Evolutionary conservation across 53 echinoderm and acorn worm genomes (phyloP).

Genomic region (Glandiceps talaboti): DNA sequence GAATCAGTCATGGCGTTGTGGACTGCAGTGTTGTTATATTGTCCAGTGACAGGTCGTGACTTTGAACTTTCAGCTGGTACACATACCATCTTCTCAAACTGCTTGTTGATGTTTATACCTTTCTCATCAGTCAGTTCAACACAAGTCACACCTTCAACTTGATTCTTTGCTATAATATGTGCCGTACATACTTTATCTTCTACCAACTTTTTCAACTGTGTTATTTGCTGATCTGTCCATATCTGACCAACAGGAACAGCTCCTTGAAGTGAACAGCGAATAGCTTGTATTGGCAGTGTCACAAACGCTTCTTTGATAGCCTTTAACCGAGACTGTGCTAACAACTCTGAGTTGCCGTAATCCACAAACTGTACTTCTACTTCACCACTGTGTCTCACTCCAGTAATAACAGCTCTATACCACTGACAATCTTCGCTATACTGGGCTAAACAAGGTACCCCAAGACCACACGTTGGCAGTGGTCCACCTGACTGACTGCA

Average conservation of each 20-base stretch:
- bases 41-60: neutral
- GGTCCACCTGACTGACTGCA: constrained; percentile 22
- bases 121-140: neutral
- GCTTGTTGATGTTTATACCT: neutral
- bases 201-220: neutral
- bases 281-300: constrained; percentile 58
- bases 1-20: too few relatives aligned
- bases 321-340: constrained; percentile 31
- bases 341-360: constrained; percentile 76
- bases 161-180: neutral
- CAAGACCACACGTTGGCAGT: neutral
- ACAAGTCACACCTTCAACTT: neutral
- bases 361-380: constrained; percentile 72
- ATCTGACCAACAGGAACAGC: constrained; percentile 17
- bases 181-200: neutral
- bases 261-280: constrained; percentile 56
- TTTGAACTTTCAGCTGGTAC: neutral
- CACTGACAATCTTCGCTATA: constrained; percentile 4
- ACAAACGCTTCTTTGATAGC: constrained; percentile 43
- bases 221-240: neutral
- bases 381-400: neutral
- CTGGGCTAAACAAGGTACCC: constrained; percentile 7
- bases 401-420: constrained; percentile 1
- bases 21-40: too few relatives aligned
- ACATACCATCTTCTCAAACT: neutral